Conservation (phyloP, 2,797 vertebrate genomes). For the Aldrovandia affinis region DNA sequence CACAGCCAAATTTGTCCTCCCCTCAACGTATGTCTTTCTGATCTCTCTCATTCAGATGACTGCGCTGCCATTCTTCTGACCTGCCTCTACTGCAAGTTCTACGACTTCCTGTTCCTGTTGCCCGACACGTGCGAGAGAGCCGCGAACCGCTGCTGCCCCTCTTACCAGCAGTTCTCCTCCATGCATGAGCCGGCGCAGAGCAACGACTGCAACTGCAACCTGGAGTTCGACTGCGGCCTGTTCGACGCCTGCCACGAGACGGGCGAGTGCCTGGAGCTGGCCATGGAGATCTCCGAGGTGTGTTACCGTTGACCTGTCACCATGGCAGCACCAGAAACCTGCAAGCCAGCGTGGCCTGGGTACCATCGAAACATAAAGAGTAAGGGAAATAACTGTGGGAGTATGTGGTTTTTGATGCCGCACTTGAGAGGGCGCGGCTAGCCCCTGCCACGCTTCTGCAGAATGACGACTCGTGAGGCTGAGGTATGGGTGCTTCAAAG, state of each 20-base stretch:
- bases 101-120: slow-evolving; percentile 86
- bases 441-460: background rate
- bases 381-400: background rate
- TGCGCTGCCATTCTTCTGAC: slow-evolving; percentile 88
- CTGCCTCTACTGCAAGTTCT: slow-evolving; percentile 95
- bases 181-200: slow-evolving; percentile 62
- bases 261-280: slow-evolving; percentile 88
- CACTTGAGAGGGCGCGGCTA: background rate
- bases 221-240: slow-evolving; percentile 84
- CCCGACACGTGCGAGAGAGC: slow-evolving; percentile 79
- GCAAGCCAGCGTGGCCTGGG: background rate
- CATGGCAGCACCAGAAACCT: background rate
- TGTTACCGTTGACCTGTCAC: slow-evolving; percentile 80
- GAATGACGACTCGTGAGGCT: background rate
- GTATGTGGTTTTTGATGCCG: no score
- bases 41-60: slow-evolving; percentile 75
- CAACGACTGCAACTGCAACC: slow-evolving; percentile 75
- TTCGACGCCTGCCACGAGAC: slow-evolving; percentile 84
- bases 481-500: background rate
- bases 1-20: background rate
- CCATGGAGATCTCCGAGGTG: slow-evolving; percentile 94
- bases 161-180: slow-evolving; percentile 75
- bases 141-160: slow-evolving; percentile 78
- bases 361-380: no score
- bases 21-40: background rate